Evolutionary conservation across 2,113 vertebrate genomes (phyloP).

Genomic region (Psilopsiagon aymara): DNA sequence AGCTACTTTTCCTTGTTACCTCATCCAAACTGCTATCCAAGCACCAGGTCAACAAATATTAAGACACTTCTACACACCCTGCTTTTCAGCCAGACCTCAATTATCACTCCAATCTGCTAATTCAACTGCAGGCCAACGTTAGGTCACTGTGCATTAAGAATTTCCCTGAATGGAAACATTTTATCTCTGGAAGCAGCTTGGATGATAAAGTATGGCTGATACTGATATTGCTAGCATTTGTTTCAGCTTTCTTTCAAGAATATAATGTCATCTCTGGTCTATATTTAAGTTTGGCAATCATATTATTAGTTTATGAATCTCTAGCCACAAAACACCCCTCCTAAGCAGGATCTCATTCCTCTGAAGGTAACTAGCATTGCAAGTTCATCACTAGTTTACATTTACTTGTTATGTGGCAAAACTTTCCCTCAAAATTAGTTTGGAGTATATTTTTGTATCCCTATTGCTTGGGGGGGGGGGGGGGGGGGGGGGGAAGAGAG

Average conservation of each 20-base stretch:
- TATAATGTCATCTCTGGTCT: not conserved
- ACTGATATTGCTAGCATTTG: not conserved
- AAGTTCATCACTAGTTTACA: not conserved
- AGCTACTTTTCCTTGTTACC: not conserved
- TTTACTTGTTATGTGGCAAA: not conserved
- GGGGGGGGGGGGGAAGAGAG: no score
- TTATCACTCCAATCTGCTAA: not conserved
- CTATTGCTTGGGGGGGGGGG: no score
- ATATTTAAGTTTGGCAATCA: not conserved
- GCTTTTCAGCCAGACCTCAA: not conserved
- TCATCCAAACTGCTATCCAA: not conserved
- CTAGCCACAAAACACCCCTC: not conserved
- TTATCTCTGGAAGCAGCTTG: not conserved
- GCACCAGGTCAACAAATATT: not conserved
- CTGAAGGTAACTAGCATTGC: not conserved
- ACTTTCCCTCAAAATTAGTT: not conserved
- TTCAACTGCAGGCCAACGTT: not conserved
- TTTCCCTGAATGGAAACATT: not conserved
- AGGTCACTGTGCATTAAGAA: not conserved
- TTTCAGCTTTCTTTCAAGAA: not conserved
- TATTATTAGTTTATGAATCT: not conserved
- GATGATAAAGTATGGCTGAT: not conserved
- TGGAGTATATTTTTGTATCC: not conserved
- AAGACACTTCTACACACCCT: not conserved
- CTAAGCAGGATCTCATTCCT: not conserved